phyloP scores from a whole-genome alignment of 2,888 invertebrate species.

The Watsonalla binaria region DNA sequence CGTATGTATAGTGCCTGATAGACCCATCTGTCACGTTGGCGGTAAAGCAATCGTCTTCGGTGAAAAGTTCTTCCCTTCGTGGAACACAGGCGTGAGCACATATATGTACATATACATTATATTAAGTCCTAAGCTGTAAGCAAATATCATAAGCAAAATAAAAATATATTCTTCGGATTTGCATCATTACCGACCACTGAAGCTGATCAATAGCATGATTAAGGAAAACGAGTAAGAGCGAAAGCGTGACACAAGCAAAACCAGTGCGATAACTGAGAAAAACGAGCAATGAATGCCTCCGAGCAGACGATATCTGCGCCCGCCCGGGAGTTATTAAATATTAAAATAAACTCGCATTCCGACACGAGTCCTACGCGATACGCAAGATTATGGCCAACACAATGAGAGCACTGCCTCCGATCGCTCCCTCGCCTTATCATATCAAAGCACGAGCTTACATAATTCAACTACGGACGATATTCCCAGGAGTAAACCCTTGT shows the following conservation, averaged over 20 bases:
- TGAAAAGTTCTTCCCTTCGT: too few relatives aligned
- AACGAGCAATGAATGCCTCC: conserved; percentile 68
- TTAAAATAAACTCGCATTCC: conserved; percentile 78
- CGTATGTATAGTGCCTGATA: too few relatives aligned
- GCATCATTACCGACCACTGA: conserved; percentile 43
- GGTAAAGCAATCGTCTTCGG: too few relatives aligned
- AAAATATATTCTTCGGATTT: conserved; percentile 29
- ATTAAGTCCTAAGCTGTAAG: too few relatives aligned
- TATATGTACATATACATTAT: too few relatives aligned
- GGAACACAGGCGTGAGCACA: too few relatives aligned
- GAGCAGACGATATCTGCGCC: conserved; percentile 68
- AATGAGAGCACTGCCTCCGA: conserved; percentile 67
- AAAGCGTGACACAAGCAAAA: conserved; percentile 69
- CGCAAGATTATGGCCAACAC: conserved; percentile 71
- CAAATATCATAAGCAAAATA: too few relatives aligned
- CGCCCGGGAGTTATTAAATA: conserved; percentile 76
- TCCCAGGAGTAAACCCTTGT: conserved; percentile 35
- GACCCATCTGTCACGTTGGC: too few relatives aligned
- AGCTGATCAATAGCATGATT: conserved; percentile 62
- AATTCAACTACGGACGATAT: conserved; percentile 54
- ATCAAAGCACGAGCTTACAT: conserved; percentile 65
- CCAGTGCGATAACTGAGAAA: conserved; percentile 68
- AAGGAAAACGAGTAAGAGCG: conserved; percentile 65
- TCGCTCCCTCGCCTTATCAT: conserved; percentile 68
- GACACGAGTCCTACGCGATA: conserved; percentile 73